These are phyloP conservation scores for Cynopterus sphinx DNA, from an alignment of 2,797 vertebrate genomes.

Conservation along the genomic window DNA sequence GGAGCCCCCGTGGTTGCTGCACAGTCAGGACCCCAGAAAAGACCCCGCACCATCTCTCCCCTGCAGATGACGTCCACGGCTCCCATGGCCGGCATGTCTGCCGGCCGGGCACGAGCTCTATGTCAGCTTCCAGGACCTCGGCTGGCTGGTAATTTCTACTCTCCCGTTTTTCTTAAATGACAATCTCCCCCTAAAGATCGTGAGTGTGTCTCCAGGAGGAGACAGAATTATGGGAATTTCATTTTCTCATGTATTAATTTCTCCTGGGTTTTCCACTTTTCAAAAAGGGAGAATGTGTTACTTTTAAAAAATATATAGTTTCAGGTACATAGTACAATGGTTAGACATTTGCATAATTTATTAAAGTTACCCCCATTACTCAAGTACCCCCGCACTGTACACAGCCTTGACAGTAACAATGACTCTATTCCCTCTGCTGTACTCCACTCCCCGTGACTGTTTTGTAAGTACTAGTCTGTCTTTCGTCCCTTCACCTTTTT, in stretches of 20 bases:
- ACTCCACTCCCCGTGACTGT: no score
- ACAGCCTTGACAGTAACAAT: no score
- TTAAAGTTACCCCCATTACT: no score
- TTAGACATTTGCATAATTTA: no score
- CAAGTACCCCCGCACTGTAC: no score
- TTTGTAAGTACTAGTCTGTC: no score
- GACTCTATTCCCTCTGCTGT: no score
- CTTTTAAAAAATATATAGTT: neutral
- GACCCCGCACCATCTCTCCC: neutral
- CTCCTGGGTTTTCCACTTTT: neutral
- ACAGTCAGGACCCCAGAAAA: neutral
- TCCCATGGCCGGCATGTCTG: slow-evolving; percentile 47
- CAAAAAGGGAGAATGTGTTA: neutral
- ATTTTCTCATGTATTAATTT: neutral
- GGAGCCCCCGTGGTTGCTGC: neutral
- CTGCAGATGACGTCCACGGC: slow-evolving; percentile 31
- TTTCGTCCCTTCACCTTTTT: no score
- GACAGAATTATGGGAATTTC: neutral
- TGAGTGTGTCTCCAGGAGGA: neutral
- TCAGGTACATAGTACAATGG: no score
- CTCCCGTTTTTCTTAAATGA: neutral
- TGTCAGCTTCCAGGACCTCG: slow-evolving; percentile 97
- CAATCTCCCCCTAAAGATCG: neutral
- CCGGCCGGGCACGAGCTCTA: slow-evolving; percentile 89
- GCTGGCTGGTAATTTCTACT: slow-evolving; percentile 93